Base-by-base conservation (phyloP, 2,797 vertebrate genomes). In the Sorex maritimensis region DNA sequence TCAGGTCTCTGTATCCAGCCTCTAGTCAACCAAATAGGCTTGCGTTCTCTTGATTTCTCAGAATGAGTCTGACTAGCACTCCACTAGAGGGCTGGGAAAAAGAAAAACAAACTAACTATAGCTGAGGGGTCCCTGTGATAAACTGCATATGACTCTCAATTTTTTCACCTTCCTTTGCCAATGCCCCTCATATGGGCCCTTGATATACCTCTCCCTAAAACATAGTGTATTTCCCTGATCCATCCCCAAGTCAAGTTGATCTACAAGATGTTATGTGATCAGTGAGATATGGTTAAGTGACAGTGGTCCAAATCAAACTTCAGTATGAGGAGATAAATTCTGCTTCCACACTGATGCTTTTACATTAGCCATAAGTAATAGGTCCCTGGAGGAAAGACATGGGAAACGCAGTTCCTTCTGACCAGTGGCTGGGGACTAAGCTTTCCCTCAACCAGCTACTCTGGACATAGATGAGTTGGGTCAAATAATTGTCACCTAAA, bases 331-430 rank as follows among this genome's bases (percentile, higher is more conserved):
- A 71, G 38, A 41, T 19, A 28, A 26, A 38, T 77, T 12, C 2
- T 4, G 9, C 34, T 41, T 71, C 67, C 61, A 58, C 11, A 78
- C 79, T 15, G 0, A 30, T 17, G 38, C 15, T 24, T 74, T 63
- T n/a, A 24, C 15, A 15, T 0, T 49, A 21, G 0, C 6, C 24
- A 0, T 19, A 23, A 58, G 38, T 58, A 68, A 7, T 4, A 23
- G 2, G 3, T n/a, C 86, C 67, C 3, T 6, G 14, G 19, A 73
- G 61, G 30, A 84, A n/a, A 77, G 6, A 30, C 17, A 12, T 1
- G 10, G 44, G 52, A 77, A 63, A 11, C 34, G 75, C 65, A 58
- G 44, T 28, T 68, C 41, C 6, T n/a, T 7, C 63, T 8, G 0
- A 46, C 11, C 2, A 17, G 2, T 34, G 49, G 24, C 14, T 28